Evolutionary conservation across 2,113 vertebrate genomes (phyloP).

Genomic region (Tympanuchus pallidicinctus): DNA sequence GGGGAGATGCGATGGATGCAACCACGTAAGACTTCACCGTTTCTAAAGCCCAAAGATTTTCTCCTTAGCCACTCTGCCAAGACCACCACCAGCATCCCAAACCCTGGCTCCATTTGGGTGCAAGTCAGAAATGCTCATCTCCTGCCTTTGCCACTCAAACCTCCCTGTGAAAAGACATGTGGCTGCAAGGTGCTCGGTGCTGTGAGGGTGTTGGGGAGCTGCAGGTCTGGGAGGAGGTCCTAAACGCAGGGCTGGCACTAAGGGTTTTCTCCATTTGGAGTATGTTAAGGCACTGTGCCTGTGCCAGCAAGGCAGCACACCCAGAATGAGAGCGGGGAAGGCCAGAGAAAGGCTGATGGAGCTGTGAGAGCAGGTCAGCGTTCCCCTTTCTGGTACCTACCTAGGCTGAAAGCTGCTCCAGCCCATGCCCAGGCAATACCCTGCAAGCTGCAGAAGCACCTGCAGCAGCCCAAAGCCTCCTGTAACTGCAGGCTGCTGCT

Average conservation of each 20-base stretch:
- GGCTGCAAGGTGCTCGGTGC: background rate
- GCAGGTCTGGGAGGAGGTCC: background rate
- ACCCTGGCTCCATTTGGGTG: background rate
- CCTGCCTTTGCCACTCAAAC: background rate
- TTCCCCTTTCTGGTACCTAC: background rate
- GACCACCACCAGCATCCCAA: background rate
- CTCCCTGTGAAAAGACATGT: background rate
- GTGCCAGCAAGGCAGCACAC: conserved; percentile 3
- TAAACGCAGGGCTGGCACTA: background rate
- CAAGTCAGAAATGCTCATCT: background rate
- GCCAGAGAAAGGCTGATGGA: background rate
- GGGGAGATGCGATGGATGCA: fast-evolving
- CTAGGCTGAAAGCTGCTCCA: background rate
- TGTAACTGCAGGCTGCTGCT: fast-evolving
- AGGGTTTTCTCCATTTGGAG: background rate
- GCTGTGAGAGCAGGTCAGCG: background rate
- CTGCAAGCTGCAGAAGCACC: background rate
- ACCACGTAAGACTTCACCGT: fast-evolving
- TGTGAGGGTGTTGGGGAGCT: fast-evolving
- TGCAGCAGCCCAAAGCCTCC: background rate
- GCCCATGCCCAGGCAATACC: fast-evolving
- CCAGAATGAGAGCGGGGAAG: background rate
- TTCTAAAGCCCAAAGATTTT: background rate
- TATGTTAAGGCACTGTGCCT: background rate
- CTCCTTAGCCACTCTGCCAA: background rate